phyloP scores from a whole-genome alignment of 2,888 invertebrate genomes.

The Drosophila meridionalis region DNA sequence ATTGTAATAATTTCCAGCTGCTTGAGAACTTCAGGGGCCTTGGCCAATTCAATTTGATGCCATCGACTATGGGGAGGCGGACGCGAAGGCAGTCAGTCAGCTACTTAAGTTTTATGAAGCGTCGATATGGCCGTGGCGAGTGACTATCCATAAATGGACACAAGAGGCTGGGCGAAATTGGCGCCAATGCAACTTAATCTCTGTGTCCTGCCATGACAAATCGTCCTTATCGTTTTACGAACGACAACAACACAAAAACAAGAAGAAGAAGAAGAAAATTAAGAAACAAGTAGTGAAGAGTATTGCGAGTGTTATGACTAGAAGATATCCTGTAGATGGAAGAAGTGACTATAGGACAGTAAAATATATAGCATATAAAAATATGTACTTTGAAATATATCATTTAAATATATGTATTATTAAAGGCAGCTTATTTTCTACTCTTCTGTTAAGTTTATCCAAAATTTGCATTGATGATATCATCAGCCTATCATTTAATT shows the following conservation, averaged over 20 bases:
- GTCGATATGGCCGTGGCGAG: conserved; percentile 58
- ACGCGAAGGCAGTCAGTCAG: conserved; percentile 20
- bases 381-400: too few species aligned
- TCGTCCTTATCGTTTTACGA: conserved; percentile 70
- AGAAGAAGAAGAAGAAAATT: background rate
- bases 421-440: too few species aligned
- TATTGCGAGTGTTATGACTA: background rate
- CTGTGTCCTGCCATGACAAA: conserved; percentile 70
- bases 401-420: too few species aligned
- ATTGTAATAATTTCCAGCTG: conserved; percentile 56
- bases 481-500: too few species aligned
- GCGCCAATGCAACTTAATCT: conserved; percentile 69
- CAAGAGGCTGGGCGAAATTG: conserved; percentile 35
- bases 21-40: conserved; percentile 43
- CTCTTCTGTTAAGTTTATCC: too few species aligned
- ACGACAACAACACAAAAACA: conserved; percentile 21
- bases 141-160: conserved; percentile 55
- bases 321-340: conserved; percentile 16
- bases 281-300: conserved; percentile 13
- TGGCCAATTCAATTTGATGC: conserved; percentile 63
- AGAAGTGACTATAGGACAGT: too few species aligned
- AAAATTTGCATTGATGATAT: too few species aligned
- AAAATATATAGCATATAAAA: too few species aligned
- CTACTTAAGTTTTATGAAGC: conserved; percentile 76
- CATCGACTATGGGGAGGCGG: conserved; percentile 18